Percentiles rank a stretch among this genome's conserved stretches.
Evolutionary conservation across 53 echinoderm and acorn worm species (phyloP).

Genomic region (Patiria pectinifera): DNA sequence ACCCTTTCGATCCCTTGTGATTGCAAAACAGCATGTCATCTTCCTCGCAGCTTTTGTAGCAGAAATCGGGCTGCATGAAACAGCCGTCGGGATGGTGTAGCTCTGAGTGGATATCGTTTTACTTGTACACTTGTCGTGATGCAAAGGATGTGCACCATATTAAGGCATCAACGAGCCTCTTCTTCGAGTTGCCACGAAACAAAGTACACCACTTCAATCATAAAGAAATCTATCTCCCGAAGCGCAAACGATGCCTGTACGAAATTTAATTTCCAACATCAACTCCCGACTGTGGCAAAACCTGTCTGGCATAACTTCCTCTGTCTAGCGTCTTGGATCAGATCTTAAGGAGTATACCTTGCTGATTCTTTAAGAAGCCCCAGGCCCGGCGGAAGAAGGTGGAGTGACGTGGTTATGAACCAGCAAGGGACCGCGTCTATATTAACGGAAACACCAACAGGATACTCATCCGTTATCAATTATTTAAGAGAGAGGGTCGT

Average conservation of each 20-base stretch:
- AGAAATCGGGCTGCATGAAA: not conserved
- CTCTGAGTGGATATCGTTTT: conserved; percentile 3
- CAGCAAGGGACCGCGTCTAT: not conserved
- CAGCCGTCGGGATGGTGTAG: conserved; percentile 10
- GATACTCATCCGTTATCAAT: not conserved
- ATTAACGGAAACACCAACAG: not conserved
- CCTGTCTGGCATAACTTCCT: not conserved
- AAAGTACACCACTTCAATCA: not conserved
- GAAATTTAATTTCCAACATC: not conserved
- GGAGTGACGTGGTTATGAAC: not conserved
- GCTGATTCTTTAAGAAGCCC: not conserved
- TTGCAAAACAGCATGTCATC: not conserved
- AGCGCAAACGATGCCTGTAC: not conserved
- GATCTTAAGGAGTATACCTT: not conserved
- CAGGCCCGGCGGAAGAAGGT: not conserved
- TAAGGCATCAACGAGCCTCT: conserved; percentile 22
- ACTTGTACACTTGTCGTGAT: not conserved
- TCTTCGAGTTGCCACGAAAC: conserved; percentile 17
- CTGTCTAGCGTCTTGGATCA: not conserved
- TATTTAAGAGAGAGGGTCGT: not conserved
- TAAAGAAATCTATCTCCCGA: not conserved
- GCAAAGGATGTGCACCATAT: conserved; percentile 1
- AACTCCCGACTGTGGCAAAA: not conserved
- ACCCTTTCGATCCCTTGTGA: not conserved
- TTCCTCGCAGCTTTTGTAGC: not conserved